A percentile compares a stretch with the other conserved stretches of the same genome.
phyloP scores from a whole-genome alignment of 2,113 vertebrate genomes.

The Xenopus borealis region DNA sequence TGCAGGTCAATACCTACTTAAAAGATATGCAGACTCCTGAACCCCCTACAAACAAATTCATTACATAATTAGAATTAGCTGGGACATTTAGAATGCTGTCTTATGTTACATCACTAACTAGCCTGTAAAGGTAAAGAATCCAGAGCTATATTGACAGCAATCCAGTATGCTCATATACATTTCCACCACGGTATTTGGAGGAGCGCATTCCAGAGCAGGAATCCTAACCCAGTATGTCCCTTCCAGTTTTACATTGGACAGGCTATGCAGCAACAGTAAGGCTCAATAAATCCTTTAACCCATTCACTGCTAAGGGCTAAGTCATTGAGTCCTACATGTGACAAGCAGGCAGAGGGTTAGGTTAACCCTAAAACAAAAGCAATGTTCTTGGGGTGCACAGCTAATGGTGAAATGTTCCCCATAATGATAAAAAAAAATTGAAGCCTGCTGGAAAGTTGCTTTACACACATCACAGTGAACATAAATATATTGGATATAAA shows the following conservation, averaged over 20 bases:
- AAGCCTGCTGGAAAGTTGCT: background rate
- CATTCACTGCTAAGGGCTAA: background rate
- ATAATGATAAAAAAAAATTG: background rate
- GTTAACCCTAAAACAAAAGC: background rate
- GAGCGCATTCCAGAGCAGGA: background rate
- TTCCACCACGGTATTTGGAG: background rate
- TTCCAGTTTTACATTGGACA: background rate
- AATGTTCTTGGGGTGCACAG: background rate
- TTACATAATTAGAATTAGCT: too few relatives aligned
- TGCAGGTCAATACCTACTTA: too few relatives aligned
- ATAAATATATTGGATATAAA: conserved; percentile 38
- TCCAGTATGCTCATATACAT: background rate
- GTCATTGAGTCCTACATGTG: background rate
- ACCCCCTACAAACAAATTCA: too few relatives aligned
- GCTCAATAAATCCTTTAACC: background rate
- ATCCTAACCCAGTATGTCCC: background rate
- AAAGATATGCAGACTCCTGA: too few relatives aligned
- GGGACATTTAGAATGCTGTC: background rate
- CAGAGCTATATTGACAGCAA: too few relatives aligned
- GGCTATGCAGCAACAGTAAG: background rate
- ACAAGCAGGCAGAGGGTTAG: too few relatives aligned
- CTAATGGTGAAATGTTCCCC: background rate
- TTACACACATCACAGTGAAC: background rate
- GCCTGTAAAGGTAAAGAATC: background rate
- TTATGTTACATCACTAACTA: background rate